Percentiles rank a stretch among this genome's conserved stretches.
These are phyloP conservation scores for Caenorhabditis sinica DNA, from an alignment of 2,888 invertebrate genomes.

Conservation along the genomic window DNA sequence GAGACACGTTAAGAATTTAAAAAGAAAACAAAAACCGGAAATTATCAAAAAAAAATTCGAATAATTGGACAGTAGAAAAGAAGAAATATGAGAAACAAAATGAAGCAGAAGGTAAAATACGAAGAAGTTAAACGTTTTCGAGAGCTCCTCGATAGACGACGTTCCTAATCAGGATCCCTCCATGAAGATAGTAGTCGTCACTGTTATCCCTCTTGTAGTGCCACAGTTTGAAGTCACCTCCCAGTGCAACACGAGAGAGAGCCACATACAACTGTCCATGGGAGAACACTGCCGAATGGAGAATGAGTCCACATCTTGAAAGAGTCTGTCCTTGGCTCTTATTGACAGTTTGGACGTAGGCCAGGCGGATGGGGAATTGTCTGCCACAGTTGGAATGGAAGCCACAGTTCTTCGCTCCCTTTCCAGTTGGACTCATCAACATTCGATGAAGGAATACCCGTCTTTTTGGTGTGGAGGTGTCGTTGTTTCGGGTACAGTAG, in stretches of 20 bases:
- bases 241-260: conserved; percentile 44
- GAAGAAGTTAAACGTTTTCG: no score
- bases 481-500: background rate
- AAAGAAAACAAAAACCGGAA: no score
- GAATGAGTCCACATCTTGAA: conserved; percentile 61
- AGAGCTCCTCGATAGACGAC: no score
- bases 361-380: conserved; percentile 77
- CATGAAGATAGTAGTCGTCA: background rate
- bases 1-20: no score
- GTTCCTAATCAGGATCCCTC: conserved; percentile 4
- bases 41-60: no score
- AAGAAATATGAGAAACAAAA: no score
- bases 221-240: conserved; percentile 1
- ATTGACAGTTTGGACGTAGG: conserved; percentile 82
- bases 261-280: conserved; percentile 82
- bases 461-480: background rate
- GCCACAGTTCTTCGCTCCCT: background rate
- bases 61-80: no score
- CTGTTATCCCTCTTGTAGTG: background rate
- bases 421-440: conserved; percentile 11
- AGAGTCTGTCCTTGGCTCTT: conserved; percentile 83
- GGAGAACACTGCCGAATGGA: conserved; percentile 70
- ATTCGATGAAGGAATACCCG: conserved; percentile 28
- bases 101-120: no score
- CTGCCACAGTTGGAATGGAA: conserved; percentile 65